phyloP scores from a whole-genome alignment of 2,888 invertebrate species.

The Neoascia interrupta region DNA sequence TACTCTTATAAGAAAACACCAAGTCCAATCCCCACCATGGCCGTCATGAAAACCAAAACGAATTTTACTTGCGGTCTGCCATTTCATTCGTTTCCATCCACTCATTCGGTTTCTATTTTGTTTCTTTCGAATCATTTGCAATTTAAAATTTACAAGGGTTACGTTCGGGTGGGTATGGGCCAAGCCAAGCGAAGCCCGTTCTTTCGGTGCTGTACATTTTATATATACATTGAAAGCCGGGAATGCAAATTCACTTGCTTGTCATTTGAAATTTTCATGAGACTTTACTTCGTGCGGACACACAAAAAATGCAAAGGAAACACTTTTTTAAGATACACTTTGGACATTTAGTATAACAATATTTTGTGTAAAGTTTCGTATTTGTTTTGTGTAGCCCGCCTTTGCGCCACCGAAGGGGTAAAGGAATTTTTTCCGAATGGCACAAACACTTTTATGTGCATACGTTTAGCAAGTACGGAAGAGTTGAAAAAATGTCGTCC shows the following conservation, averaged over 20 bases:
- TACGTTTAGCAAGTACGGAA: conserved; percentile 31
- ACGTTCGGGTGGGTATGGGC: conserved; percentile 41
- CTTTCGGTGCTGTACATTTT: too few species aligned
- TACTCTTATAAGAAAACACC: conserved; percentile 3
- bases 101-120: conserved; percentile 47
- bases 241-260: conserved; percentile 62
- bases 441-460: conserved; percentile 29
- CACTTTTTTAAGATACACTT: conserved; percentile 43
- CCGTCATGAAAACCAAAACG: conserved; percentile 30
- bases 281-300: conserved; percentile 43
- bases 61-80: conserved; percentile 45
- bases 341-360: conserved; percentile 62
- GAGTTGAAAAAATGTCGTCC: conserved; percentile 41
- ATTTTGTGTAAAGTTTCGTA: conserved; percentile 45
- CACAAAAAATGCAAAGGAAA: conserved; percentile 47
- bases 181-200: conserved; percentile 49
- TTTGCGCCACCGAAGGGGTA: conserved; percentile 13
- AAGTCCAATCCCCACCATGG: conserved; percentile 1
- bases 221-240: conserved; percentile 19
- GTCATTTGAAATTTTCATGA: conserved; percentile 67
- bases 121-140: conserved; percentile 61
- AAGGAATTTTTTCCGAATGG: conserved; percentile 3
- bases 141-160: conserved; percentile 65
- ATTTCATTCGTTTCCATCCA: conserved; percentile 39
- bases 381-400: conserved; percentile 2